Conservation (phyloP, 2,113 vertebrate genomes). For the Kryptolebias marmoratus region DNA sequence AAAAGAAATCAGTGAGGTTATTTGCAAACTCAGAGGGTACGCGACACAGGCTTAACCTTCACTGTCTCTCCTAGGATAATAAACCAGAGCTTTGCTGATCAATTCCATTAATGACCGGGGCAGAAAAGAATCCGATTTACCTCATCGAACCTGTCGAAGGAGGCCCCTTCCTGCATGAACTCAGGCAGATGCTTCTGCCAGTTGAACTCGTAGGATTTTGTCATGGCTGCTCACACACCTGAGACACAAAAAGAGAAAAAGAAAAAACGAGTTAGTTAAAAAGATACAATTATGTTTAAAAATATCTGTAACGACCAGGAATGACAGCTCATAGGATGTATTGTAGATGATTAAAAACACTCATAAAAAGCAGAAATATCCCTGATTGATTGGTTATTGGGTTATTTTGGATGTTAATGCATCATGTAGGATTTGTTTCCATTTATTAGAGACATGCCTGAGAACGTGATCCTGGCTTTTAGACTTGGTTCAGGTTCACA, state of each 20-base stretch:
- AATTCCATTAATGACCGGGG: not conserved
- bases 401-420: too few species aligned
- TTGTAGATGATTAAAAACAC: too few species aligned
- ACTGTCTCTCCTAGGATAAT: not conserved
- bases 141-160: constrained; percentile 97
- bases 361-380: too few species aligned
- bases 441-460: too few species aligned
- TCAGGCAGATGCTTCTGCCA: constrained; percentile 95
- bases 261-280: not conserved
- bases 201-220: constrained; percentile 98
- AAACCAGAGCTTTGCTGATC: not conserved
- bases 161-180: constrained; percentile 94
- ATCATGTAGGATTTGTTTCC: too few species aligned
- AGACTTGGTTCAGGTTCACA: too few species aligned
- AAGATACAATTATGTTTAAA: not conserved
- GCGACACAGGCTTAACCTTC: not conserved
- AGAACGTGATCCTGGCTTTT: too few species aligned
- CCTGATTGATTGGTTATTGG: too few species aligned
- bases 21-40: too few species aligned
- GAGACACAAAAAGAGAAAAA: constrained; percentile 55
- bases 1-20: too few species aligned
- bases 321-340: too few species aligned
- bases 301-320: too few species aligned
- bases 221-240: constrained; percentile 90
- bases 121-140: constrained; percentile 74